These are phyloP conservation scores for Dasyprocta punctata DNA, from an alignment of 2,113 vertebrate genomes.

Conservation along the genomic window DNA sequence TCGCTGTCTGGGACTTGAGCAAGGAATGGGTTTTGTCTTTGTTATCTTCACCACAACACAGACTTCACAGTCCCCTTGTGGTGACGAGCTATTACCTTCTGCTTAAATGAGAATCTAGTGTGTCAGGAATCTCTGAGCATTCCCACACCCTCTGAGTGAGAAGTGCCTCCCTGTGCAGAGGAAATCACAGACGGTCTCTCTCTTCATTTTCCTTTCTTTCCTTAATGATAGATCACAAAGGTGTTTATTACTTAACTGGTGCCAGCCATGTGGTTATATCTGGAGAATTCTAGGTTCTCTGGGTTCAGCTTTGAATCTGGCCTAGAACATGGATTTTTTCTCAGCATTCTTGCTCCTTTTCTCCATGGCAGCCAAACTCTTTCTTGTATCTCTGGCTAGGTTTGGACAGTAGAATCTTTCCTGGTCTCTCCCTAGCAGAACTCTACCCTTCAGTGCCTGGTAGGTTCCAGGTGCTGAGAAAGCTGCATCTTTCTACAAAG, in stretches of 20 bases:
- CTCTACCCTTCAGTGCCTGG: neutral
- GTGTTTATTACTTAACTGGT: neutral
- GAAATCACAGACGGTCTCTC: neutral
- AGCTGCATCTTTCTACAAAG: neutral
- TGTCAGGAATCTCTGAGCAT: neutral
- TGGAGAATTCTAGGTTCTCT: neutral
- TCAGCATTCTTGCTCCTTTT: neutral
- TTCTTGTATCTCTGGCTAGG: neutral
- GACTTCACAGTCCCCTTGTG: neutral
- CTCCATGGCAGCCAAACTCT: neutral
- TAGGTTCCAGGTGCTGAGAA: neutral
- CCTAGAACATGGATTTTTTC: neutral
- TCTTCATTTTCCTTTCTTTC: neutral
- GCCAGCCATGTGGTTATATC: neutral
- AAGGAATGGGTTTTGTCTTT: neutral
- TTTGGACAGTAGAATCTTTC: neutral
- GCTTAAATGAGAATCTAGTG: neutral
- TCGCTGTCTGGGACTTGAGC: neutral
- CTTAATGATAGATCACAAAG: fast-evolving
- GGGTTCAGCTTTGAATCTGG: neutral
- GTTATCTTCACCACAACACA: neutral
- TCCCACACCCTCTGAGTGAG: neutral
- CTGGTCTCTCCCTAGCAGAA: neutral
- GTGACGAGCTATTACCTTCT: neutral
- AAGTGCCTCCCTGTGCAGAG: too few relatives aligned